phyloP scores from a whole-genome alignment of 2,113 vertebrate genomes.

The Morone chrysops region DNA sequence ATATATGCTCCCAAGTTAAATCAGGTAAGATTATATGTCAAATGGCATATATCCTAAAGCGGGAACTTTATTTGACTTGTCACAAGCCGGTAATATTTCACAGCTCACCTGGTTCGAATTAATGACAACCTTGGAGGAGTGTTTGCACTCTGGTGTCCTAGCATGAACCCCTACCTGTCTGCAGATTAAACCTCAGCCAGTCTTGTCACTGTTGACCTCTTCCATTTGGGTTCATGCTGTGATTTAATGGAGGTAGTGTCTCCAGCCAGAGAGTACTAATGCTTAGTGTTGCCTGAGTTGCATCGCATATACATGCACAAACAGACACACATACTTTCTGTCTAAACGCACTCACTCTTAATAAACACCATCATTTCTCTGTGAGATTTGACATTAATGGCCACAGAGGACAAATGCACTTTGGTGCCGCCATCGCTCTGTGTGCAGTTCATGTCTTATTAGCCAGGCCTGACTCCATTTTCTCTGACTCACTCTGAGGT shows the following conservation, averaged over 20 bases:
- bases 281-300: conserved; percentile 10
- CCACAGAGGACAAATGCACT: conserved; percentile 64
- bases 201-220: conserved; percentile 57
- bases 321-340: conserved; percentile 25
- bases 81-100: conserved; percentile 36
- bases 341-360: conserved; percentile 32
- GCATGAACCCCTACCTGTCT: conserved; percentile 42
- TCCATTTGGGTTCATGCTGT: conserved; percentile 41
- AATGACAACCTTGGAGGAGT: conserved; percentile 31
- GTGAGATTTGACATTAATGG: conserved; percentile 66
- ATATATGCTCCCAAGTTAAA: conserved; percentile 21
- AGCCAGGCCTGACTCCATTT: conserved; percentile 62
- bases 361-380: conserved; percentile 59
- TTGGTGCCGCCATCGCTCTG: conserved; percentile 43
- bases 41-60: conserved; percentile 23
- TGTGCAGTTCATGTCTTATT: conserved; percentile 62
- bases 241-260: conserved; percentile 58
- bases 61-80: conserved; percentile 51
- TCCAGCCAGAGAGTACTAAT: conserved; percentile 23
- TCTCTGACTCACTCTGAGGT: conserved; percentile 60
- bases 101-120: conserved; percentile 32
- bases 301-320: conserved; percentile 2
- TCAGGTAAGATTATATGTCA: conserved; percentile 54
- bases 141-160: conserved; percentile 38
- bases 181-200: conserved; percentile 33